Percentiles rank a stretch among this genome's conserved stretches.
Evolutionary conservation across 64 coral and sea anemone species (phyloP).

Genomic region (Anthopleura sola): DNA sequence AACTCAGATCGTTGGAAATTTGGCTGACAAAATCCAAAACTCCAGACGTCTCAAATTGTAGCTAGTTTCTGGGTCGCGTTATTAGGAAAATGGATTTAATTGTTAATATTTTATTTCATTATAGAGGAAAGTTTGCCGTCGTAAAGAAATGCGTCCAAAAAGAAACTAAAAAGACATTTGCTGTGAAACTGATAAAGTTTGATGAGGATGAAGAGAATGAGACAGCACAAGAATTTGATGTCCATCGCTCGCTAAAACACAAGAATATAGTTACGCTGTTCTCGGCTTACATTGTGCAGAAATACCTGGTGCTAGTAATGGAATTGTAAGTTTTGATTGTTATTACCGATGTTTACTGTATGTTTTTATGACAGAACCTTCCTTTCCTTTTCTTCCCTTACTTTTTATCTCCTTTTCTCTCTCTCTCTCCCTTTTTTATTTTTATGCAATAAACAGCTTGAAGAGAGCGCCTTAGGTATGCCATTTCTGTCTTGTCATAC

Average conservation of each 20-base stretch:
- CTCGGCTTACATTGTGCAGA: slow-evolving; percentile 68
- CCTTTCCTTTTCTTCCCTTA: no score
- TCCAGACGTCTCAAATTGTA: no score
- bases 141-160: slow-evolving; percentile 72
- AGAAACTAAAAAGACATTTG: slow-evolving; percentile 54
- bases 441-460: no score
- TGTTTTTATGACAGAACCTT: not conserved
- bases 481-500: no score
- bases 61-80: no score
- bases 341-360: not conserved
- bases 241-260: slow-evolving; percentile 58
- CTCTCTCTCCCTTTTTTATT: no score
- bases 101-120: not conserved
- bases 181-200: slow-evolving; percentile 78
- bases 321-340: slow-evolving; percentile 46
- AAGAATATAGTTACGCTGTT: slow-evolving; percentile 55
- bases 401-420: no score
- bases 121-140: slow-evolving; percentile 78
- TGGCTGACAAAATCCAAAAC: no score
- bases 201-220: slow-evolving; percentile 71
- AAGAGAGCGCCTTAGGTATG: no score
- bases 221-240: slow-evolving; percentile 71
- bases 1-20: no score
- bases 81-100: no score
- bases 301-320: slow-evolving; percentile 87